These are phyloP conservation scores for Scaptomyza tumidula DNA, from an alignment of 2,888 invertebrate genomes.

Conservation along the genomic window DNA sequence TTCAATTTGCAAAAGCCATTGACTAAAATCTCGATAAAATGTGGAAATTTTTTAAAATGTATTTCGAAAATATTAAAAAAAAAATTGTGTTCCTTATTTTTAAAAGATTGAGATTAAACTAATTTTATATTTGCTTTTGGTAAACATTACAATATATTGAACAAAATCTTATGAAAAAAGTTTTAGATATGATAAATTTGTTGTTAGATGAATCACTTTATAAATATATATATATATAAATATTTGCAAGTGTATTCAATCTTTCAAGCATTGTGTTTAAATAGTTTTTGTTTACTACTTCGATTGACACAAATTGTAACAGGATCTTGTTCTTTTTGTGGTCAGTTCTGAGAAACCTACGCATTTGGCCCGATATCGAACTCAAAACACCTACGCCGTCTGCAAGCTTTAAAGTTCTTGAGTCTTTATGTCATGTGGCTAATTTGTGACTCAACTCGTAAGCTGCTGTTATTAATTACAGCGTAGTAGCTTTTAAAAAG, in stretches of 20 bases:
- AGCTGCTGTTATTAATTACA: conserved; percentile 73
- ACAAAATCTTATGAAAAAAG: neutral
- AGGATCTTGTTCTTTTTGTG: conserved; percentile 45
- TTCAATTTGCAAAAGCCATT: neutral
- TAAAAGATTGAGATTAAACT: neutral
- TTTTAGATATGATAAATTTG: too few relatives aligned
- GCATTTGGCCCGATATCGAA: conserved; percentile 22
- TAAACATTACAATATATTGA: neutral
- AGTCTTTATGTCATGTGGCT: conserved; percentile 59
- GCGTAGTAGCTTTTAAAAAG: conserved; percentile 44
- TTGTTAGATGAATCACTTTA: too few relatives aligned
- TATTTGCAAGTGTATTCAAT: neutral
- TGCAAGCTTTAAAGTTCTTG: conserved; percentile 44
- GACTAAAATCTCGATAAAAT: neutral
- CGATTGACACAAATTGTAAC: conserved; percentile 46
- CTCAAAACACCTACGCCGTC: conserved; percentile 41
- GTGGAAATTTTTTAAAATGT: neutral
- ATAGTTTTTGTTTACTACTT: neutral
- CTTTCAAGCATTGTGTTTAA: neutral
- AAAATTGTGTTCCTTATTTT: neutral
- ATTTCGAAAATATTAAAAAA: neutral
- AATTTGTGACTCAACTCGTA: conserved; percentile 63
- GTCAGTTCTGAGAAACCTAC: conserved; percentile 41
- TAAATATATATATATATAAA: neutral
- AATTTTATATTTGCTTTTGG: neutral